Percentiles rank a stretch among this genome's conserved stretches.
These are phyloP conservation scores for Laterallus jamaicensis DNA, from an alignment of 2,113 vertebrate species.

Conservation along the genomic window DNA sequence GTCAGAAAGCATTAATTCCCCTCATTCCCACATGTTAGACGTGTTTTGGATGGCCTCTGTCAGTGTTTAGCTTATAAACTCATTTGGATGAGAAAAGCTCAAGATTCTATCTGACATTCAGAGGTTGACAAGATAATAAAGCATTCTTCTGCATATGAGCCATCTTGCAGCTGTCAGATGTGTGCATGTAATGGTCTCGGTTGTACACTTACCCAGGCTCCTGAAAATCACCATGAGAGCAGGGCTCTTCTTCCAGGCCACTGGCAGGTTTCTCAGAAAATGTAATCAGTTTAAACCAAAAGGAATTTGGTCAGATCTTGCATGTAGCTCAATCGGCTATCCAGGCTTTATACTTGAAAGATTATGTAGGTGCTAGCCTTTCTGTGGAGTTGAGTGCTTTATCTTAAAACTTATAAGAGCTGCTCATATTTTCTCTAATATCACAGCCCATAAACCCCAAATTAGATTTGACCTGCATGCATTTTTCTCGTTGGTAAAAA, in stretches of 20 bases:
- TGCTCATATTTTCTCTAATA: slow-evolving; percentile 29
- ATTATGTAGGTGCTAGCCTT: background rate
- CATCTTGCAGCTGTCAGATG: background rate
- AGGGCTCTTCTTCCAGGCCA: background rate
- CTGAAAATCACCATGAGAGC: background rate
- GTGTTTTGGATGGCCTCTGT: background rate
- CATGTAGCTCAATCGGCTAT: background rate
- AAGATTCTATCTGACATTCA: background rate
- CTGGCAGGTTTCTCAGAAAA: background rate
- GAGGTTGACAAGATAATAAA: background rate
- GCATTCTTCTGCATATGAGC: background rate
- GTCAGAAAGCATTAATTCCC: background rate
- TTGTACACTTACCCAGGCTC: background rate
- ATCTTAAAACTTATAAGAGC: background rate
- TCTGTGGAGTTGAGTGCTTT: background rate
- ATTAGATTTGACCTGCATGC: slow-evolving; percentile 17
- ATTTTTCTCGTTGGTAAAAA: background rate
- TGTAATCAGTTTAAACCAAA: background rate
- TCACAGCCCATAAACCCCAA: slow-evolving; percentile 27
- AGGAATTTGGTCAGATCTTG: background rate
- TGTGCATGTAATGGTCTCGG: background rate
- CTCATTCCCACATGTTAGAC: background rate
- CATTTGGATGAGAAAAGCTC: background rate
- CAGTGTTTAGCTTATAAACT: background rate
- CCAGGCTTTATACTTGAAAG: background rate